Base-by-base conservation (phyloP, 2,888 invertebrate genomes). In the Smittia sp. region DNA sequence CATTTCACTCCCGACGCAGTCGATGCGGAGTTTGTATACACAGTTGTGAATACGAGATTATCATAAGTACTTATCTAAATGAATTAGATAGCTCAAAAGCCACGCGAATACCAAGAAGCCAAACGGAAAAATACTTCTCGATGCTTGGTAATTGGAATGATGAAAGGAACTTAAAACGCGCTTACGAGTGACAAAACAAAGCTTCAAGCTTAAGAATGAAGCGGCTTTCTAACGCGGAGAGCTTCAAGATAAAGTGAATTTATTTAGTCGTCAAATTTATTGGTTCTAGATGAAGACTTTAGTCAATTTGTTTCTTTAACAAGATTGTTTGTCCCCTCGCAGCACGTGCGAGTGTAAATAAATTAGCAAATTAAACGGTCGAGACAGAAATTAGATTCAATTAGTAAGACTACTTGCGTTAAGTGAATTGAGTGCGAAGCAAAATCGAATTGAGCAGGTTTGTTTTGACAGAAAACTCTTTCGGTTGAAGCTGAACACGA, bases 1-100 rank as follows among this genome's bases (percentile, higher is more conserved):
- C 46, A 22, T 58, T 58, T 22, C 58, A 58, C 22, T 18, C 18
- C 58, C 9, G 58, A 18, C 4, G 9, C 58, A 22, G 18, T 58
- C 22, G 9, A 18, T 6, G 22, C 7, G 20, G 58, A 58, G 22
- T 46, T 32, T 46, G 15, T 46, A 46, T 46, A 46, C 46, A 46
- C 46, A 46, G n/a, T 46, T 46, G 46, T 46, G 46, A 46, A 46
- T 32, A 32, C 46, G 3, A 46, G n/a, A 46, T 46, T 13, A 46
- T 46, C 46, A 7, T 46, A 6, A 46, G n/a, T n/a, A n/a, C 7
- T 9, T n/a, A 58, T 58, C 58, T 58, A 58, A 7, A 18, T 13
- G 22, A 22, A 58, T 58, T 58, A 58, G 58, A 58, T 58, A 58
- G 58, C 58, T 58, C 58, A 58, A 58, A n/a, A 3, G 46, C 15